These are phyloP conservation scores for Xiphias gladius DNA, from an alignment of 2,113 vertebrate genomes.

Conservation along the genomic window DNA sequence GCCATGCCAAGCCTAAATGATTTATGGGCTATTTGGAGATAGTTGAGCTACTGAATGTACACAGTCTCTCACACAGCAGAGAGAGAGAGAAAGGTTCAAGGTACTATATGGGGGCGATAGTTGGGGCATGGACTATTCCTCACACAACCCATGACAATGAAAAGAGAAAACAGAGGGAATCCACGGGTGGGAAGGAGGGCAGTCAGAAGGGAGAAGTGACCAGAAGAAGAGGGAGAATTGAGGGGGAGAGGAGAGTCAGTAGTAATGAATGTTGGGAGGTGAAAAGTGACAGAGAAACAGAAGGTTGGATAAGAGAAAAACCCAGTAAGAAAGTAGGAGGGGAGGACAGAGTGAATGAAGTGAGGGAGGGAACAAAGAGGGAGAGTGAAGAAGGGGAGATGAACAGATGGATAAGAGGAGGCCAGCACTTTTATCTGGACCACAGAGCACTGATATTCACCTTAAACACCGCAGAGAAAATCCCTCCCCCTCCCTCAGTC, in stretches of 20 bases:
- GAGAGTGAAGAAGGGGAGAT: constrained; percentile 26
- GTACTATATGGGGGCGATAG: constrained; percentile 26
- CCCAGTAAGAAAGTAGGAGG: constrained; percentile 3
- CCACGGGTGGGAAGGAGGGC: constrained; percentile 10
- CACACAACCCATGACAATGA: constrained; percentile 37
- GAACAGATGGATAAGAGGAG: constrained; percentile 51
- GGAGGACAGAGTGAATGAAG: constrained; percentile 34
- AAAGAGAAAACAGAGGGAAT: constrained; percentile 36
- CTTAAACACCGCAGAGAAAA: constrained; percentile 38
- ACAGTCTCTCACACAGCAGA: constrained; percentile 61
- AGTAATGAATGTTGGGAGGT: constrained; percentile 30
- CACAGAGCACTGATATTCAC: constrained; percentile 70
- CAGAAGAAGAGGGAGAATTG: constrained; percentile 21
- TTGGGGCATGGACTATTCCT: constrained; percentile 47
- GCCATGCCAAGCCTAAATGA: constrained; percentile 59
- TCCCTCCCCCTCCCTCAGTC: constrained; percentile 8
- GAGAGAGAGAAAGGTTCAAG: constrained; percentile 20
- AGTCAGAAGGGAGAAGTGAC: constrained; percentile 15
- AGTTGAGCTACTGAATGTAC: constrained; percentile 68
- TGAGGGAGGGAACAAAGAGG: constrained; percentile 37
- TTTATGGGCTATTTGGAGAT: constrained; percentile 80
- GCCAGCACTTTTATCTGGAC: constrained; percentile 67
- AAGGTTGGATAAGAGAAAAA: constrained; percentile 34
- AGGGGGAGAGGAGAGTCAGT: neutral
- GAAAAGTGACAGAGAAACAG: constrained; percentile 30